These are phyloP conservation scores for Lasioglossum leucozonium DNA, from an alignment of 2,888 invertebrate genomes.

Conservation along the genomic window DNA sequence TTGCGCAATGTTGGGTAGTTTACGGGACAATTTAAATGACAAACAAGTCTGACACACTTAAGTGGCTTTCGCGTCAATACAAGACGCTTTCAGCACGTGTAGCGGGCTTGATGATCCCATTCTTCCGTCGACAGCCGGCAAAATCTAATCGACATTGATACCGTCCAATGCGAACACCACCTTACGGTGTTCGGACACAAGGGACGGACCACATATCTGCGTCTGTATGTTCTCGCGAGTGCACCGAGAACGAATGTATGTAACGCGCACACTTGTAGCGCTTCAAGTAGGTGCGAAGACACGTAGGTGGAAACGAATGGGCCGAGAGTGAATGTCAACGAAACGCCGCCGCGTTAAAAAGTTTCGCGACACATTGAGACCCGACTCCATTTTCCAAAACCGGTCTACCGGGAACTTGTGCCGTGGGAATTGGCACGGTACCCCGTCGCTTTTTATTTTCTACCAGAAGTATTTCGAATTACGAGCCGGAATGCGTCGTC, in stretches of 20 bases:
- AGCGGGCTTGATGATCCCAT: background rate
- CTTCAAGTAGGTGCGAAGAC: constrained; percentile 62
- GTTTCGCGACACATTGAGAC: constrained; percentile 63
- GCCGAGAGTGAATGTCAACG: constrained; percentile 70
- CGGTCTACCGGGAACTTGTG: constrained; percentile 62
- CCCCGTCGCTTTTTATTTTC: constrained; percentile 49
- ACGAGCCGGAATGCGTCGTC: constrained; percentile 33
- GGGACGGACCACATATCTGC: constrained; percentile 27
- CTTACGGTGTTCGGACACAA: constrained; percentile 47
- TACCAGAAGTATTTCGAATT: constrained; percentile 49
- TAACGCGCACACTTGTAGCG: constrained; percentile 43
- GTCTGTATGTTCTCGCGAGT: constrained; percentile 17
- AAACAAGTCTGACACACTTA: constrained; percentile 11
- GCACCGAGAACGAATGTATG: constrained; percentile 41
- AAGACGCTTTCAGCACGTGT: background rate
- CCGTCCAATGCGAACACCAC: constrained; percentile 45
- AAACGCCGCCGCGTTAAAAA: constrained; percentile 66
- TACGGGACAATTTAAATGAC: constrained; percentile 11
- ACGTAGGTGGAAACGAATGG: constrained; percentile 70
- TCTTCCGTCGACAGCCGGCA: background rate
- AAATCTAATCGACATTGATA: constrained; percentile 15
- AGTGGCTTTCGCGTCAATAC: background rate
- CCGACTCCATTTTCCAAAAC: constrained; percentile 69
- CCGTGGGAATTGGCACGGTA: constrained; percentile 70
- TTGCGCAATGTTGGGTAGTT: constrained; percentile 24